phyloP scores from a whole-genome alignment of 2,888 invertebrate genomes.

The Carpatolechia fugitivella region DNA sequence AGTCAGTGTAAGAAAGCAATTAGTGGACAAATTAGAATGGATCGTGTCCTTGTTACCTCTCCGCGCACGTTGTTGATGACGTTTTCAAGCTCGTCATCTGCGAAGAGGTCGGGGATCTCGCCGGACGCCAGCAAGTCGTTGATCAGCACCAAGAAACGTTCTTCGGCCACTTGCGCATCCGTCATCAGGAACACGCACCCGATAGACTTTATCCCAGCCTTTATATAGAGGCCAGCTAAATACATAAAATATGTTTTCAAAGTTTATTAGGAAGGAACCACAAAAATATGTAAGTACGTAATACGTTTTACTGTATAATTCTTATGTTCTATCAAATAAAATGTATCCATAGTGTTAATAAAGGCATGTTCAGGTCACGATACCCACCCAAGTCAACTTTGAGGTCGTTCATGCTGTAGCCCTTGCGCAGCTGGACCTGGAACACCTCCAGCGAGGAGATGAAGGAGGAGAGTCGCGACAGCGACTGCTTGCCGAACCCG shows the following conservation, averaged over 20 bases:
- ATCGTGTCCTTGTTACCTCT: conserved; percentile 72
- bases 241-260: no score
- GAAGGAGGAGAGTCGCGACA: conserved; percentile 92
- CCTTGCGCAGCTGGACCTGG: conserved; percentile 94
- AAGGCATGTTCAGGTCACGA: background rate
- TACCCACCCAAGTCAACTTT: conserved; percentile 81
- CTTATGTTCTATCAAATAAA: no score
- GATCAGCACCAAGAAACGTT: conserved; percentile 93
- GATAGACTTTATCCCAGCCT: conserved; percentile 91
- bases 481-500: conserved; percentile 95
- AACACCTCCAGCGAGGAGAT: conserved; percentile 95
- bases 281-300: no score
- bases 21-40: no score
- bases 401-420: conserved; percentile 90
- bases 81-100: conserved; percentile 95
- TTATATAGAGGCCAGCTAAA: conserved; percentile 87
- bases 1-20: no score
- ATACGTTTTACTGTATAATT: no score
- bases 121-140: conserved; percentile 97
- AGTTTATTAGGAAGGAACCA: no score
- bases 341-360: no score
- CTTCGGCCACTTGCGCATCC: conserved; percentile 95
- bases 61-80: conserved; percentile 87
- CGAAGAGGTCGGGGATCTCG: conserved; percentile 93
- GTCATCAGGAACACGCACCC: conserved; percentile 95